A percentile compares a stretch with the other conserved stretches of the same genome.
Evolutionary conservation across 2,113 vertebrate genomes (phyloP).

Genomic region (Chrysemys picta): DNA sequence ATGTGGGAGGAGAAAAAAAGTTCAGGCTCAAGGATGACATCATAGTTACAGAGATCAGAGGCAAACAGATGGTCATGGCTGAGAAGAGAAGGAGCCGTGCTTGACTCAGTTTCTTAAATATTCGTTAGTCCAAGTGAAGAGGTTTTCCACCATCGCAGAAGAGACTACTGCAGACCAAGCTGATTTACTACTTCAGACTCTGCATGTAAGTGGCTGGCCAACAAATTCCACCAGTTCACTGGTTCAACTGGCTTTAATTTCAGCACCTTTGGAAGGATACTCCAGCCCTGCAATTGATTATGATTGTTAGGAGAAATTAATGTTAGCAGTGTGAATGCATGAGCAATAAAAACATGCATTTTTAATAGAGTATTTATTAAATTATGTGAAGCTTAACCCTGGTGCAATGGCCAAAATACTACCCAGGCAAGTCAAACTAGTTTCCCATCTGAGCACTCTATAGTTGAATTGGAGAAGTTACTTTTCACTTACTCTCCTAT

Average conservation of each 20-base stretch:
- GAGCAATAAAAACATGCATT: neutral
- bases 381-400: neutral
- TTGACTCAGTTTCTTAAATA: conserved; percentile 7
- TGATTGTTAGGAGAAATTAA: neutral
- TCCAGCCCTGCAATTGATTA: neutral
- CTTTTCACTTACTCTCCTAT: neutral
- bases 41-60: neutral
- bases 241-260: neutral
- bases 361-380: neutral
- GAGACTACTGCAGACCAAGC: conserved; percentile 10
- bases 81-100: conserved; percentile 1
- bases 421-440: neutral
- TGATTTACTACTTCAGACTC: neutral
- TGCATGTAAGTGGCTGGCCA: neutral
- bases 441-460: rapidly evolving
- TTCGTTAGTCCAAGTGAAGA: neutral
- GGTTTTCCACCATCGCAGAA: neutral
- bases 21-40: neutral
- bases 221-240: conserved; percentile 33
- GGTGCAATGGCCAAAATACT: neutral
- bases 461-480: neutral
- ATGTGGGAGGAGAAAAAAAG: neutral
- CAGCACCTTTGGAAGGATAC: neutral
- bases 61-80: neutral
- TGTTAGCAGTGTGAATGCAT: neutral